phyloP scores from a whole-genome alignment of 2,113 vertebrate species.

The Ptilonorhynchus violaceus region DNA sequence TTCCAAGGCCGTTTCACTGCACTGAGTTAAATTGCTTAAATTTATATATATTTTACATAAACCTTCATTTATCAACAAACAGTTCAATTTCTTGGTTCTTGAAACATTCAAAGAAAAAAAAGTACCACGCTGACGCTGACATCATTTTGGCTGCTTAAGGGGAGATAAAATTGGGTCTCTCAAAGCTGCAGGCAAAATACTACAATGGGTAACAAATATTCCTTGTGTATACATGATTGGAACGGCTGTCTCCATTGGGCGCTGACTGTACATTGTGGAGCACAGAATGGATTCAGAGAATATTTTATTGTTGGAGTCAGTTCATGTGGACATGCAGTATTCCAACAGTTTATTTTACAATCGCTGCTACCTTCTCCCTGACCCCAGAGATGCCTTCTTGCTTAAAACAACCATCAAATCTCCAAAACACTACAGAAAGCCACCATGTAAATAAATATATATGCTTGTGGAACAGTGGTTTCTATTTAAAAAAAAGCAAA shows the following conservation, averaged over 20 bases:
- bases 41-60: neutral
- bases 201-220: constrained; percentile 56
- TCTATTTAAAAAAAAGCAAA: neutral
- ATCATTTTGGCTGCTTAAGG: constrained; percentile 30
- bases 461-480: neutral
- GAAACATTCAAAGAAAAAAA: neutral
- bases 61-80: neutral
- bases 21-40: neutral
- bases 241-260: constrained; percentile 13
- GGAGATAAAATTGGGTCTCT: constrained; percentile 57
- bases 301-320: constrained; percentile 28
- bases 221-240: constrained; percentile 23
- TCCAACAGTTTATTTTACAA: neutral
- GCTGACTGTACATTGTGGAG: neutral
- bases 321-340: neutral
- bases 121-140: neutral
- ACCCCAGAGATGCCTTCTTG: neutral
- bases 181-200: constrained; percentile 51
- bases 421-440: neutral
- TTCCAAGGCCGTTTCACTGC: neutral
- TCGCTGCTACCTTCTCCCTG: neutral
- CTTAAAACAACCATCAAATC: neutral
- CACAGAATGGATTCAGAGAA: neutral
- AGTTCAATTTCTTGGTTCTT: neutral
- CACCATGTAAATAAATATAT: neutral